Conservation (phyloP, 2,888 invertebrate genomes). For the Drosophila siamana region DNA sequence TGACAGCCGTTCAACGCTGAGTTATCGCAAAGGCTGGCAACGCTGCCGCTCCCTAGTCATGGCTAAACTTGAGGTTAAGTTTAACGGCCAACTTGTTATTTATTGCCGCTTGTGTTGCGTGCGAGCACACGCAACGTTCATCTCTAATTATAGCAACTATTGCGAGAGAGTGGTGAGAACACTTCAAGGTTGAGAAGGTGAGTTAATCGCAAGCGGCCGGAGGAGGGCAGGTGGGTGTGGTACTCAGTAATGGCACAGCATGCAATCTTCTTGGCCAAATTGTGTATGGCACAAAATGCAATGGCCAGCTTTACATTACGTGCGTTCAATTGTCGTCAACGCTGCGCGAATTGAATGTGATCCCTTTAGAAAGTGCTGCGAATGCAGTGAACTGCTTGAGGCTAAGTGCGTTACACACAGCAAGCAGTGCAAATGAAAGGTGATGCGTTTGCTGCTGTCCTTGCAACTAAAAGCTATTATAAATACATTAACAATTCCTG, state of each 20-base stretch:
- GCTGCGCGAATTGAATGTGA: conserved; percentile 6
- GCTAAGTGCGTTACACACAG: background rate
- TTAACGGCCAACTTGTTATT: conserved; percentile 1
- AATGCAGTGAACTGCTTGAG: conserved; percentile 5
- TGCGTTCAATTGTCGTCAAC: conserved; percentile 21
- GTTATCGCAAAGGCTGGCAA: conserved; percentile 1
- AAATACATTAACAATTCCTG: background rate
- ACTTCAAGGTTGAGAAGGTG: conserved; percentile 14
- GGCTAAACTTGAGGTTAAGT: conserved; percentile 7
- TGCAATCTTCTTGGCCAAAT: conserved; percentile 24
- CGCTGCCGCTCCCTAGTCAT: background rate
- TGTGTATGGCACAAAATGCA: too few relatives aligned
- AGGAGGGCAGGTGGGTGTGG: background rate
- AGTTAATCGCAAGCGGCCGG: background rate
- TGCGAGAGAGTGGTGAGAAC: conserved; percentile 1
- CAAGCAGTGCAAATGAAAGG: conserved; percentile 10
- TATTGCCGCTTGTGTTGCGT: conserved; percentile 2
- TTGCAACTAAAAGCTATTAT: background rate
- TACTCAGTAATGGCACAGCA: conserved; percentile 13
- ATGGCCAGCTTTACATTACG: background rate
- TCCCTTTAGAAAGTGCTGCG: background rate
- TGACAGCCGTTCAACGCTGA: background rate
- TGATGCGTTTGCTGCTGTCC: background rate
- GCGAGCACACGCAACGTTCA: conserved; percentile 11
- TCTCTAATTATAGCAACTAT: conserved; percentile 24